Conservation (phyloP, 2,113 vertebrate genomes). For the Dicaeum eximium region DNA sequence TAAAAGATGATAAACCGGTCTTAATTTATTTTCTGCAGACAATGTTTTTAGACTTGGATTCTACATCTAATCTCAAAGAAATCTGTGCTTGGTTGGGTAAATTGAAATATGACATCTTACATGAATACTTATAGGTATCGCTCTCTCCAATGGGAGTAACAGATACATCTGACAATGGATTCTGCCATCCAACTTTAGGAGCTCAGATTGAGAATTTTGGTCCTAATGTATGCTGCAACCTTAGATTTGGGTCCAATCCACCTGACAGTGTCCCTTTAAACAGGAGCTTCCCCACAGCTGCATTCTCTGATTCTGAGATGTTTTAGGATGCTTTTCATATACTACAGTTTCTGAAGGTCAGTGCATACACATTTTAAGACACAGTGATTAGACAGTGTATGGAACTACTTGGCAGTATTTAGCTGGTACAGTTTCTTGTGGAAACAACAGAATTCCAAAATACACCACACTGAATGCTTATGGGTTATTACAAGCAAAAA, state of each 20-base stretch:
- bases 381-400: constrained; percentile 57
- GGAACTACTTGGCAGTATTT: constrained; percentile 71
- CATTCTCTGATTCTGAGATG: constrained; percentile 2
- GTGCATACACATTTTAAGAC: constrained; percentile 45
- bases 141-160: not conserved
- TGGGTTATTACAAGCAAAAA: constrained; percentile 65
- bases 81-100: not conserved
- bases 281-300: not conserved
- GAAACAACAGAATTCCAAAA: constrained; percentile 64
- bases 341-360: constrained; percentile 58
- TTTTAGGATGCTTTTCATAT: constrained; percentile 33
- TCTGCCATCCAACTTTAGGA: not conserved
- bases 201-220: not conserved
- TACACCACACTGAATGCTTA: constrained; percentile 59
- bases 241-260: not conserved
- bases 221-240: not conserved
- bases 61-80: not conserved
- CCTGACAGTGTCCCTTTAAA: not conserved
- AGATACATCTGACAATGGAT: not conserved
- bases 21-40: not conserved
- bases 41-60: not conserved
- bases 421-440: constrained; percentile 68
- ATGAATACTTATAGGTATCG: not conserved
- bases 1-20: not conserved
- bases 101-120: not conserved